Base-by-base conservation (phyloP, 2,888 invertebrate genomes). In the Biston stratarius region DNA sequence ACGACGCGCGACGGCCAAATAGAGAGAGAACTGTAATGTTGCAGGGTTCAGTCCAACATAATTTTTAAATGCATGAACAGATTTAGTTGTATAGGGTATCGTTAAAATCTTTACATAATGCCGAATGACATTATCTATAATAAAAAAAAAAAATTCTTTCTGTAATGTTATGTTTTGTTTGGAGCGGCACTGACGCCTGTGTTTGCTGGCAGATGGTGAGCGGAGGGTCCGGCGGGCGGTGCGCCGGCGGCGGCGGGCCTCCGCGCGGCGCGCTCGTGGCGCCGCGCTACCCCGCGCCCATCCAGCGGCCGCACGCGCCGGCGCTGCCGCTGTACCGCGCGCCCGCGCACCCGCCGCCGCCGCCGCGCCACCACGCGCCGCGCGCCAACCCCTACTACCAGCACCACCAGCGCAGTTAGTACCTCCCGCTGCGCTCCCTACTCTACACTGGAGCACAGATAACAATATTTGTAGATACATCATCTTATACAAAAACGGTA, bases 271-370 rank as follows among this genome's bases (percentile, higher is more conserved):
- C 56, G 60, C 42, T 53, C 33, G 81, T 71, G 83, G 88, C 90
- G 73, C 92, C 91, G 81, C 92, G 94, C 70, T 94, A 94, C 86
- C 94, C 95, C 53, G 89, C 94, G 79, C 95, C 95, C 76, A 95
- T 95, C 78, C 95, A 95, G 88, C 90, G 95, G 36, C 94, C 94
- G 74, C 91, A 86, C 79, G 89, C 92, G 80, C 90, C 91, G 73
- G 87, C 88, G 64, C 77, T 84, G 83, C 88, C 90, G 60, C 77
- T 85, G 80, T 92, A 85, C 86, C 76, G 80, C 70, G 71, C 74
- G 70, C 70, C 74, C 76, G 57, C 76, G 64, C 69, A 52, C 49
- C 79, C 74, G 69, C 85, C 80, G 74, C 88, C 24, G 45, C 36
- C 57, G 64, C 72, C 69, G 59, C 69, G 67, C 9, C 71, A 82